These are phyloP conservation scores for Rousettus madagascariensis DNA, from an alignment of 2,797 vertebrate species.

Conservation along the genomic window DNA sequence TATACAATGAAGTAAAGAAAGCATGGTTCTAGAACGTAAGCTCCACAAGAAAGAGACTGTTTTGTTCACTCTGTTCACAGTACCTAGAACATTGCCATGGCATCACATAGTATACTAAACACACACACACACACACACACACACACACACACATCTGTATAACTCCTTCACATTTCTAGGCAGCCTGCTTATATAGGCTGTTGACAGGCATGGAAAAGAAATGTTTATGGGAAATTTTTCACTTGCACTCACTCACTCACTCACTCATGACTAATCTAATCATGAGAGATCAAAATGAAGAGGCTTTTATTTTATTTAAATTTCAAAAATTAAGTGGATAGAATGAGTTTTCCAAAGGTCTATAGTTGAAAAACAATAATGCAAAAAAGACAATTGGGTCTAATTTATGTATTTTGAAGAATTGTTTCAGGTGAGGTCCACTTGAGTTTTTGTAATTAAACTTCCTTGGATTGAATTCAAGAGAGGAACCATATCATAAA, in stretches of 20 bases:
- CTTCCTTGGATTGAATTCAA: not conserved
- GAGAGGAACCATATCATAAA: not conserved
- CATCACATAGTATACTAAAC: not conserved
- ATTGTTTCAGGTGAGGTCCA: not conserved
- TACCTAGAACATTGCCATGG: not conserved
- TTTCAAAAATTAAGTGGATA: not conserved
- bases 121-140: not conserved
- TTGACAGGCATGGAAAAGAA: too few relatives aligned
- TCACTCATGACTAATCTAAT: not conserved
- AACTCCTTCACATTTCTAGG: too few relatives aligned
- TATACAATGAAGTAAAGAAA: not conserved
- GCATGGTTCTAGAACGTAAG: not conserved
- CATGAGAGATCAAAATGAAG: not conserved
- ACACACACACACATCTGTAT: not conserved
- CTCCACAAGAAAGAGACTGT: not conserved
- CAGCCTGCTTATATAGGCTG: too few relatives aligned
- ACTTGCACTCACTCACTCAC: too few relatives aligned
- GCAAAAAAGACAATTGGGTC: not conserved
- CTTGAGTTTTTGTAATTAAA: slow-evolving; percentile 46
- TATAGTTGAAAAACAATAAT: slow-evolving; percentile 14
- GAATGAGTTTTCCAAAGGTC: slow-evolving; percentile 8
- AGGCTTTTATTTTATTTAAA: not conserved
- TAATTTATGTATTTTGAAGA: not conserved
- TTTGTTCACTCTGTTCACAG: not conserved
- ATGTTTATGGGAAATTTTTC: too few relatives aligned